Base-by-base conservation (phyloP, 2,113 vertebrate species). In the Gavia stellata region DNA sequence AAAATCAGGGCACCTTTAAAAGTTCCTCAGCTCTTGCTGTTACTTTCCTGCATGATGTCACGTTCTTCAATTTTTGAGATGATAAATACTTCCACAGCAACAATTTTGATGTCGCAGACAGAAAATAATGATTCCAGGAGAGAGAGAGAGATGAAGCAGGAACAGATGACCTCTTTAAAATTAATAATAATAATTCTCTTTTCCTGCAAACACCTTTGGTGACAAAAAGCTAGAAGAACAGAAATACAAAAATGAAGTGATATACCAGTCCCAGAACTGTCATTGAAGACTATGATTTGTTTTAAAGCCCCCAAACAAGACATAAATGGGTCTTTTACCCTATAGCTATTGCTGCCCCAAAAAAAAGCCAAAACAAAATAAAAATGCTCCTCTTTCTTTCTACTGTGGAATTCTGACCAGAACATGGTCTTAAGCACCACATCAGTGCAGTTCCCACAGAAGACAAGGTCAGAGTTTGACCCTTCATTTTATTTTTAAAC, bases 401-500 rank as follows among this genome's bases (percentile, higher is more conserved):
- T 94, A 3, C 26, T 74, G 55, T 18, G 62, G 62, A 96, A 90
- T 89, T 75, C 74, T 82, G n/a, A 82, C 45, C 38, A 86, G 66
- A 77, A 62, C 42, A 62, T 6, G 11, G 7, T 84, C 84, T 91
- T 77, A 74, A 90, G 47, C 31, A 88, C 11, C 53, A 73, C 56
- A 63, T 72, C 59, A 86, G 26, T 66, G 47, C 55, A 80, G 89
- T 97, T 97, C 96, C 94, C 97, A 97, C 96, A 95, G 97, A 92
- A 92, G 49, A 87, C 58, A 75, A 92, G 95, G 95, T 96, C 97
- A 95, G 66, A 70, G 45, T 88, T 72, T 94, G 94, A 97, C 91
- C 97, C n/a, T 86, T 82, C 40, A 7, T 38, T 95, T 90, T 97
- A 97, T 96, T 95, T 97, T 97, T 95, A 90, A 92, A 96, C 70